phyloP scores from a whole-genome alignment of 2,888 invertebrate species.

The Stenodera caucasica region DNA sequence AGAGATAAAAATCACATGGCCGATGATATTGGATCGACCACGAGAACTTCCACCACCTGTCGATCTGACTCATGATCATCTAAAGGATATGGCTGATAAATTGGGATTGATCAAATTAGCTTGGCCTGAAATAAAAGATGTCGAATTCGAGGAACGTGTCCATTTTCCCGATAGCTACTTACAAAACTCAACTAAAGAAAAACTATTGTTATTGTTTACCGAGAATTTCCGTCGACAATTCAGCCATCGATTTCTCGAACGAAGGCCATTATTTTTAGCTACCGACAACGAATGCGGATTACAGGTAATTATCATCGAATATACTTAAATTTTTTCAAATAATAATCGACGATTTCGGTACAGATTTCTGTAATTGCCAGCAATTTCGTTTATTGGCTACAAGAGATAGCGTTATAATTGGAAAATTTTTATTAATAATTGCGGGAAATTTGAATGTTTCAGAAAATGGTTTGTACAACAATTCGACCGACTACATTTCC shows the following conservation, averaged over 20 bases:
- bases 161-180: conserved; percentile 69
- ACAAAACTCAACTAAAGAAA: conserved; percentile 69
- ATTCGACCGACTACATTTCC: conserved; percentile 77
- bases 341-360: too few species aligned
- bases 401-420: background rate
- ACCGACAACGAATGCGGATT: conserved; percentile 76
- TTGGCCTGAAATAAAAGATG: conserved; percentile 63
- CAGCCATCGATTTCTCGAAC: conserved; percentile 60
- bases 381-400: background rate
- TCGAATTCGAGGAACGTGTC: conserved; percentile 61
- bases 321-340: too few species aligned
- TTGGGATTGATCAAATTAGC: conserved; percentile 65
- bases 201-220: conserved; percentile 69
- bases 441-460: conserved; percentile 33
- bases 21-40: conserved; percentile 43
- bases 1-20: conserved; percentile 39
- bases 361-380: background rate
- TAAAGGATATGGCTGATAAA: conserved; percentile 63
- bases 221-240: conserved; percentile 80
- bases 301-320: conserved; percentile 67
- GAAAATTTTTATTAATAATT: background rate
- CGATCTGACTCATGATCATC: conserved; percentile 57
- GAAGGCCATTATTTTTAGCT: conserved; percentile 70
- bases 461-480: conserved; percentile 90
- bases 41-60: conserved; percentile 47